Evolutionary conservation across 2,113 vertebrate species (phyloP).

Genomic region (Pomatostomus ruficeps): DNA sequence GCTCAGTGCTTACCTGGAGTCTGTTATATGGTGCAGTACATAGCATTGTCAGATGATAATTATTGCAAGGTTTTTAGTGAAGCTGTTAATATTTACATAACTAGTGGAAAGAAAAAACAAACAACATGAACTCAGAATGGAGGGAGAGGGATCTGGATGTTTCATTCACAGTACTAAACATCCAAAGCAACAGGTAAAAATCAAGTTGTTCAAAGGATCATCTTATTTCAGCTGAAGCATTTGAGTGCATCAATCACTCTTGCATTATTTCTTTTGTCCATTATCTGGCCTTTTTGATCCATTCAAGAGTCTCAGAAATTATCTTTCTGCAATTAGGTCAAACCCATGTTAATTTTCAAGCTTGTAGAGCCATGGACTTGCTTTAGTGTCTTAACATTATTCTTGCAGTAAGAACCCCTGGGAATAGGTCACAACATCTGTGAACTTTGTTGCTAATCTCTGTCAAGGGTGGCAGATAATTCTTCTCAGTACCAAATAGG

Average conservation of each 20-base stretch:
- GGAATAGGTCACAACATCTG: neutral
- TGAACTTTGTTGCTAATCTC: neutral
- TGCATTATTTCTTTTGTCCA: neutral
- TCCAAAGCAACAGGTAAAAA: neutral
- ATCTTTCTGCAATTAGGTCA: neutral
- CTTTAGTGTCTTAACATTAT: neutral
- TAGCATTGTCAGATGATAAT: neutral
- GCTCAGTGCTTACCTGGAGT: neutral
- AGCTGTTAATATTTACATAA: neutral
- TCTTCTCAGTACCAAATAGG: neutral
- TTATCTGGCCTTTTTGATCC: neutral
- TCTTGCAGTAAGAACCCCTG: neutral
- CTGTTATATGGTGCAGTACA: neutral
- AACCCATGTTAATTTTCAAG: neutral
- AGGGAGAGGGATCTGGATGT: neutral
- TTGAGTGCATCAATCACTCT: neutral
- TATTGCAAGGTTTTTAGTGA: neutral
- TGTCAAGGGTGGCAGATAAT: neutral
- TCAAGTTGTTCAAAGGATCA: neutral
- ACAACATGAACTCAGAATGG: neutral
- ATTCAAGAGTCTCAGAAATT: neutral
- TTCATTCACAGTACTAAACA: neutral
- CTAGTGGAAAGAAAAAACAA: neutral
- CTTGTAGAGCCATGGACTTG: neutral
- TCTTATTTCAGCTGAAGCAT: neutral